These are phyloP conservation scores for Tyria jacobaeae DNA, from an alignment of 2,888 invertebrate species.

Conservation along the genomic window DNA sequence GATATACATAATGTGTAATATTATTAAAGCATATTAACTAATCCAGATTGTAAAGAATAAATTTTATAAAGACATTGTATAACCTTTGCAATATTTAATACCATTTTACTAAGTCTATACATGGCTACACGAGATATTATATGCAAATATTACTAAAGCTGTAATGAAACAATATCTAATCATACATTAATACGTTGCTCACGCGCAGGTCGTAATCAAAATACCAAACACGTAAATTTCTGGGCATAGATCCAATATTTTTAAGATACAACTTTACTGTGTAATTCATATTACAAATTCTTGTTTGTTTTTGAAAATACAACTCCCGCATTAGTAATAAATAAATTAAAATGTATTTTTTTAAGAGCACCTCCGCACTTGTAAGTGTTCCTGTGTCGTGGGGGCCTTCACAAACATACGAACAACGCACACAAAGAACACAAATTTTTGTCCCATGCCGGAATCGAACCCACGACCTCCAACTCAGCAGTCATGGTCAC, in stretches of 20 bases:
- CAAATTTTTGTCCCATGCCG: no score
- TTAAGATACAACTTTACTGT: not conserved
- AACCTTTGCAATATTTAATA: not conserved
- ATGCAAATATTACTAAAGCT: not conserved
- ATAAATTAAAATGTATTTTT: no score
- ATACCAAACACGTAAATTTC: conserved; percentile 34
- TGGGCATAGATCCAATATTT: conserved; percentile 28
- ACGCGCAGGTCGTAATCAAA: conserved; percentile 27
- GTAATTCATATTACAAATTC: not conserved
- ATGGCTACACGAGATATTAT: not conserved
- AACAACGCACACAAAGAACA: no score
- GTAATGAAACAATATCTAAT: not conserved
- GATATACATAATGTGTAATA: no score
- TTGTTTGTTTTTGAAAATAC: no score
- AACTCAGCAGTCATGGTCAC: no score
- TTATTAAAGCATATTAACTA: not conserved
- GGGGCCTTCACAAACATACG: no score
- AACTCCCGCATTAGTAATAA: no score
- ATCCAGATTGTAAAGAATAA: not conserved
- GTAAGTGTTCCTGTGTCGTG: no score
- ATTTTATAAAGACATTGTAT: not conserved
- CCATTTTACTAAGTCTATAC: not conserved
- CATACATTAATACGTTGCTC: conserved; percentile 8
- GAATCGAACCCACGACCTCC: no score
- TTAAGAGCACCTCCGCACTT: no score